Evolutionary conservation across 2,888 invertebrate species (phyloP).

Genomic region (Xanthia togata): DNA sequence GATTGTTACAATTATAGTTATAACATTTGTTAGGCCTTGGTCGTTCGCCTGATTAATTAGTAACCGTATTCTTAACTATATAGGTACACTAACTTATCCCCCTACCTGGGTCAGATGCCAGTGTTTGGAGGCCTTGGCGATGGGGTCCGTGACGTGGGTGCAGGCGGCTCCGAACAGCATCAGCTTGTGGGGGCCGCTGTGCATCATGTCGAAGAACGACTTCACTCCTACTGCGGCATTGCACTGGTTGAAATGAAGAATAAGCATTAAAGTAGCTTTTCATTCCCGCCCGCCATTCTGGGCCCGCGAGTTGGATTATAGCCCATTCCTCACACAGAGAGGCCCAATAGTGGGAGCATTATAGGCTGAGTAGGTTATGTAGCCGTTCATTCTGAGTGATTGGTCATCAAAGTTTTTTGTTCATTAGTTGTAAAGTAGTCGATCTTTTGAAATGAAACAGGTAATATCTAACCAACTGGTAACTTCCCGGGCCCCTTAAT

Average conservation of each 20-base stretch:
- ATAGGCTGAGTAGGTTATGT: neutral
- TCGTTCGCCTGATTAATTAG: neutral
- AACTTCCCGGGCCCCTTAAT: neutral
- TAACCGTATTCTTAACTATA: constrained; percentile 18
- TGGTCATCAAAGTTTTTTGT: neutral
- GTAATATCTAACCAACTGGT: too few relatives aligned
- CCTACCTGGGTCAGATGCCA: constrained; percentile 98
- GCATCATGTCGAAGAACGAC: constrained; percentile 99
- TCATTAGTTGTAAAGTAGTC: neutral
- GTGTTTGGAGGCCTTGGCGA: constrained; percentile 98
- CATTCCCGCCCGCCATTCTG: neutral
- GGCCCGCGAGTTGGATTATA: neutral
- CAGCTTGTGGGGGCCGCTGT: constrained; percentile 96
- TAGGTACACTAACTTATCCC: constrained; percentile 52
- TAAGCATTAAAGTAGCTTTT: neutral
- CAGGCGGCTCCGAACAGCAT: constrained; percentile 99
- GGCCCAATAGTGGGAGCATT: neutral
- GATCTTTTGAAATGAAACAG: neutral
- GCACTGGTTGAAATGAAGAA: constrained; percentile 91
- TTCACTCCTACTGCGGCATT: constrained; percentile 98
- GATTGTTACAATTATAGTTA: constrained; percentile 4
- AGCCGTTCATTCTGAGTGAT: neutral
- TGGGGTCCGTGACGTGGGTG: constrained; percentile 98
- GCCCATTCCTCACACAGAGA: neutral
- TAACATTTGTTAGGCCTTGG: neutral